Percentiles rank a stretch among this genome's conserved stretches.
Conservation (phyloP, 2,888 invertebrate genomes). For the Ormia ochracea region DNA sequence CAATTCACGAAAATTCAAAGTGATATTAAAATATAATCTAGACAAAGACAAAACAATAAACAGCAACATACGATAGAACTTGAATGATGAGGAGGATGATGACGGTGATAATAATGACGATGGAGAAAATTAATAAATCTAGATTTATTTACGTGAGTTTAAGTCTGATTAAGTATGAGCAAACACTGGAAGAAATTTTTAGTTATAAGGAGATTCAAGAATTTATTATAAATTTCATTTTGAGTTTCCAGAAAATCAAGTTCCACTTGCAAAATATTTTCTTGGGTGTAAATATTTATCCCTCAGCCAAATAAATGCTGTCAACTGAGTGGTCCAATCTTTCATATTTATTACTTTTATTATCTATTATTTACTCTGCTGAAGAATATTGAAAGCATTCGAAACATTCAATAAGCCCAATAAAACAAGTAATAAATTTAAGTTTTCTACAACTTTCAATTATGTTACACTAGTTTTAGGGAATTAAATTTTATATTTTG, state of each 20-base stretch:
- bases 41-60: constrained; percentile 47
- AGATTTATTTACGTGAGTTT: constrained; percentile 39
- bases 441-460: no score
- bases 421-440: no score
- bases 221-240: not conserved
- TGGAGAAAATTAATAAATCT: constrained; percentile 52
- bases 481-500: no score
- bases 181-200: constrained; percentile 5
- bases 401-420: no score
- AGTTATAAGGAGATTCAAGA: not conserved
- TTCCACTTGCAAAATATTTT: not conserved
- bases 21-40: constrained; percentile 61
- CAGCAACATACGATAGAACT: constrained; percentile 4
- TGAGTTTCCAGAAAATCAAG: no score
- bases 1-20: constrained; percentile 62
- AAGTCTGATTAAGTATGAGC: not conserved
- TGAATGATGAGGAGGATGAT: not conserved
- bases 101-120: constrained; percentile 36
- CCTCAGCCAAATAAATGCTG: not conserved
- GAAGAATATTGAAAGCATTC: no score
- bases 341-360: not conserved
- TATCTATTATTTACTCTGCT: no score
- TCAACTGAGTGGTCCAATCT: not conserved
- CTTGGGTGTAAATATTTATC: not conserved
- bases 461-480: no score